A percentile compares a stretch with the other conserved stretches of the same genome.
phyloP scores from a whole-genome alignment of 2,888 invertebrate genomes.

The Spisula subtruncata region DNA sequence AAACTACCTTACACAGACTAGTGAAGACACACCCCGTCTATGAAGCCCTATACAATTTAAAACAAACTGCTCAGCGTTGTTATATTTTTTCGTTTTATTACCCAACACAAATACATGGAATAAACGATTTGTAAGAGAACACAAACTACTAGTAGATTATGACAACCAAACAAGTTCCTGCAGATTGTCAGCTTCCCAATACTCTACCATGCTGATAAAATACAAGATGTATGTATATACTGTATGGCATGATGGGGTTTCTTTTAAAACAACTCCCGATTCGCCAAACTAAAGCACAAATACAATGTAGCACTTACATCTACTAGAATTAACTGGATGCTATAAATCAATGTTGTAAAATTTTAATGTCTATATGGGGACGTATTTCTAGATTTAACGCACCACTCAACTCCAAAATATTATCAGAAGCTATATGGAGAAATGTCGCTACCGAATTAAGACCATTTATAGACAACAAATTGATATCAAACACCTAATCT shows the following conservation, averaged over 20 bases:
- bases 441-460: no score
- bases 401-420: neutral
- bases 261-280: conserved; percentile 3
- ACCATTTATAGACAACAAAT: no score
- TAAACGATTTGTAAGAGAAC: no score
- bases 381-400: neutral
- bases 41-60: no score
- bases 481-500: no score
- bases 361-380: neutral
- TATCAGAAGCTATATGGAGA: no score
- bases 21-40: no score
- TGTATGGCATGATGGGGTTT: neutral
- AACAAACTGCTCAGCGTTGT: no score
- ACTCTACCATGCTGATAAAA: neutral
- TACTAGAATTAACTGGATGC: neutral
- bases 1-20: no score
- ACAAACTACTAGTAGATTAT: no score
- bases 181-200: neutral
- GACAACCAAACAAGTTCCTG: neutral
- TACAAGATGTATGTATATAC: neutral
- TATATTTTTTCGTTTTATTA: no score
- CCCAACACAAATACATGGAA: no score
- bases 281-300: neutral
- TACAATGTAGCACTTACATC: neutral
- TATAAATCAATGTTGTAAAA: neutral